Conservation (phyloP, 1,140 invertebrate genomes). For the Protaetia brevitarsis region DNA sequence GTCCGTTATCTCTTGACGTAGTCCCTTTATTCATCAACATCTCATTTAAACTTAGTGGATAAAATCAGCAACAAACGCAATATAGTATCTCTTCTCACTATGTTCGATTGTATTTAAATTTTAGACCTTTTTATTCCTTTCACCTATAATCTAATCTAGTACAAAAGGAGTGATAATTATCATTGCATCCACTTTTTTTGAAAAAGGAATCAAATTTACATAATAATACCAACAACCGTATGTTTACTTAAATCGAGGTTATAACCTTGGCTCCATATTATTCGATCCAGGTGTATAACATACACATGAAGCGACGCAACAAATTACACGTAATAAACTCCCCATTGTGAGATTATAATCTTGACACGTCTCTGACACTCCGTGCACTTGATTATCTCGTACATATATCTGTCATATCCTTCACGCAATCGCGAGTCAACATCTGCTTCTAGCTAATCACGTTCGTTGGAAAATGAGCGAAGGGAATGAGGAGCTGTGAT, state of each 20-base stretch:
- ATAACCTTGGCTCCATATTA: neutral
- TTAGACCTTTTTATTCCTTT: no score
- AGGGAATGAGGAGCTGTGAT: no score
- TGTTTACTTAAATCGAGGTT: neutral
- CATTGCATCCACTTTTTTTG: no score
- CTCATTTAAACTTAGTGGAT: no score
- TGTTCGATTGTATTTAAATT: no score
- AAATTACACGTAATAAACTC: neutral
- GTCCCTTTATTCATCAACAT: no score
- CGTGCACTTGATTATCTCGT: neutral
- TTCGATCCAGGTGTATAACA: neutral
- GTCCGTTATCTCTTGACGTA: no score
- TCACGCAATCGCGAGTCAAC: neutral
- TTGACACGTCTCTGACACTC: neutral
- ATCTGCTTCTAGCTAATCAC: neutral
- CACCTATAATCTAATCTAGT: no score
- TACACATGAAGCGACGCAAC: neutral
- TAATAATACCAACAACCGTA: neutral
- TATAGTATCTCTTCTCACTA: no score
- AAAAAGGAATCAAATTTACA: neutral
- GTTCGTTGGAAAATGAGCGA: no score
- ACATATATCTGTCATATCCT: constrained; percentile 1
- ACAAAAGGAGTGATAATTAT: no score
- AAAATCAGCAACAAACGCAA: no score
- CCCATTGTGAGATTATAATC: neutral